These are phyloP conservation scores for Lepidostoma basale DNA, from an alignment of 1,140 invertebrate species.

Conservation along the genomic window DNA sequence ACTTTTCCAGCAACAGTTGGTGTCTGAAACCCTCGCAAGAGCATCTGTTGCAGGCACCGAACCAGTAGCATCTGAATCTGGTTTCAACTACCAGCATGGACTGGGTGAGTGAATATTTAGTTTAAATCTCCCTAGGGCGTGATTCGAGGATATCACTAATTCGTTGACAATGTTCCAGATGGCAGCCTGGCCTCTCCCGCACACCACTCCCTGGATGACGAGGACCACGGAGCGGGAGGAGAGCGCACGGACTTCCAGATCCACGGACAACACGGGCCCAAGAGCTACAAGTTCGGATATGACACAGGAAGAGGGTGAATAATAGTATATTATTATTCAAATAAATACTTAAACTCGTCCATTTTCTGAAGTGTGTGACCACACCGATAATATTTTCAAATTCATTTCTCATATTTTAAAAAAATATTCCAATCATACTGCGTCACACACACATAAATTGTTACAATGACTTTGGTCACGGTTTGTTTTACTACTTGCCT, in stretches of 20 bases:
- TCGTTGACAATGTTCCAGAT: background rate
- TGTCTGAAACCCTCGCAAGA: constrained; percentile 35
- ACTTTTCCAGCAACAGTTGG: constrained; percentile 20
- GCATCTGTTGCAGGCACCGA: constrained; percentile 32
- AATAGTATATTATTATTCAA: background rate
- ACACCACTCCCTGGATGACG: constrained; percentile 16
- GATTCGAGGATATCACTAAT: background rate
- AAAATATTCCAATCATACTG: too few species aligned
- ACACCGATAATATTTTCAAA: too few species aligned
- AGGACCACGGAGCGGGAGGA: constrained; percentile 35
- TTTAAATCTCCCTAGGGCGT: background rate
- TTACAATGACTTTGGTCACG: too few species aligned
- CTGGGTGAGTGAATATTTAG: constrained; percentile 17
- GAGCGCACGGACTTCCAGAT: constrained; percentile 62
- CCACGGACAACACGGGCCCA: constrained; percentile 78
- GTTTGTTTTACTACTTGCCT: too few species aligned
- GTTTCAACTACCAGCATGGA: constrained; percentile 38
- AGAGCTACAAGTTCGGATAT: constrained; percentile 86
- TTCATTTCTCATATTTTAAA: too few species aligned
- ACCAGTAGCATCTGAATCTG: constrained; percentile 40
- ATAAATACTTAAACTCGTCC: background rate
- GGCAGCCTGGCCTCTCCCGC: constrained; percentile 24
- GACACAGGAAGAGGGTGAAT: constrained; percentile 85
- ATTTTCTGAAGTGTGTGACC: too few species aligned
- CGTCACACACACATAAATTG: too few species aligned